Conservation (phyloP, 2,113 vertebrate genomes). For the Parotia lawesii region DNA sequence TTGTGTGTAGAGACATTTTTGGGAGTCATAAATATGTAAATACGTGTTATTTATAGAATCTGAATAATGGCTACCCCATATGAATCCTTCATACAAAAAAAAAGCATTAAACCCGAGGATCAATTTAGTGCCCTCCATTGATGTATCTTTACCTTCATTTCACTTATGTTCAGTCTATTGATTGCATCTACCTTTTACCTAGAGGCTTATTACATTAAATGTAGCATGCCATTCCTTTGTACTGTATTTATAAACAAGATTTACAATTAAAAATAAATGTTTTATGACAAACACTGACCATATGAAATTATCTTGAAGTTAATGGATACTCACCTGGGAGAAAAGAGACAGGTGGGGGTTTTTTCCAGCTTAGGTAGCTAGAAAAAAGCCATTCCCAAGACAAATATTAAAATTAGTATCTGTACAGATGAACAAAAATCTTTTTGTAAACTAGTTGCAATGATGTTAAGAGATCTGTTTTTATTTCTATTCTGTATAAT, state of each 20-base stretch:
- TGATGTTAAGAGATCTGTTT: not conserved
- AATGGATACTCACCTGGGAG: not conserved
- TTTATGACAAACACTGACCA: not conserved
- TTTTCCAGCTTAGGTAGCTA: not conserved
- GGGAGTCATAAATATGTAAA: not conserved
- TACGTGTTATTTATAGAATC: not conserved
- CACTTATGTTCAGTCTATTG: not conserved
- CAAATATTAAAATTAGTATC: not conserved
- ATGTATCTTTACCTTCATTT: not conserved
- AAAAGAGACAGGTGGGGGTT: not conserved
- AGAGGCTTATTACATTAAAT: not conserved
- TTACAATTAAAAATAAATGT: not conserved
- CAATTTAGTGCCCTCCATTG: not conserved
- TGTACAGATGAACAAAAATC: not conserved
- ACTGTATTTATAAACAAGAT: not conserved
- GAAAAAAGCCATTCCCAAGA: not conserved
- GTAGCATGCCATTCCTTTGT: not conserved
- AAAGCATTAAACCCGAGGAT: not conserved
- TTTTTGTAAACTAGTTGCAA: not conserved
- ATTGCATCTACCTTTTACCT: not conserved
- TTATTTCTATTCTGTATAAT: not conserved
- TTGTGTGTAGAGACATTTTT: not conserved
- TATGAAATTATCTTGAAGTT: not conserved
- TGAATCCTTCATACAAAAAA: not conserved
- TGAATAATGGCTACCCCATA: not conserved